Percentiles rank a stretch among this genome's conserved stretches.
Evolutionary conservation across 2,888 invertebrate genomes (phyloP).

Genomic region (Caenorhabditis doughertyi): DNA sequence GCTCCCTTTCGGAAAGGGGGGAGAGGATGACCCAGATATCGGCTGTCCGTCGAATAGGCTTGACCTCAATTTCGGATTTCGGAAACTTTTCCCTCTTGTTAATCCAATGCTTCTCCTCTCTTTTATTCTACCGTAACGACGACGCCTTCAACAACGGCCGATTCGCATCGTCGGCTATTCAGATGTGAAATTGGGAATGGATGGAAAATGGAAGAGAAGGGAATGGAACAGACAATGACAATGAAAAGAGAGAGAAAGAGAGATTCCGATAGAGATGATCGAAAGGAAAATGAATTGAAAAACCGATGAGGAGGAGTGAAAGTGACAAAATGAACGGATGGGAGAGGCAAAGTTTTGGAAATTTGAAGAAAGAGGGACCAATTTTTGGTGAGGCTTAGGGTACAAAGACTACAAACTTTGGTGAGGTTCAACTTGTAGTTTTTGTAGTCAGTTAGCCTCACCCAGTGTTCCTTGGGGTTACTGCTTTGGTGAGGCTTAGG

Average conservation of each 20-base stretch:
- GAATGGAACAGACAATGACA: not conserved
- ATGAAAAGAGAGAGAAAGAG: not conserved
- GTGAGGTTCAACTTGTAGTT: too few species aligned
- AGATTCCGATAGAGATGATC: slow-evolving; percentile 7
- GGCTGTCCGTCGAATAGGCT: too few species aligned
- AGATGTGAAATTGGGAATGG: not conserved
- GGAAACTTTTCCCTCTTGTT: not conserved
- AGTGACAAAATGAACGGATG: slow-evolving; percentile 43
- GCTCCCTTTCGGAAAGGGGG: too few species aligned
- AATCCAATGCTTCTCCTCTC: slow-evolving; percentile 1
- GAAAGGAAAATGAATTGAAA: not conserved
- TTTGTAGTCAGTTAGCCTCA: too few species aligned
- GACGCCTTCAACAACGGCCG: too few species aligned
- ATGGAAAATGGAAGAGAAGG: slow-evolving; percentile 11
- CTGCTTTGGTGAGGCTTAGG: too few species aligned
- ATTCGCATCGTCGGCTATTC: slow-evolving; percentile 50
- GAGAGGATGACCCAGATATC: too few species aligned
- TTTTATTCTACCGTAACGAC: not conserved
- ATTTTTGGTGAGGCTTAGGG: too few species aligned
- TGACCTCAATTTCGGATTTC: too few species aligned
- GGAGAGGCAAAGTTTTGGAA: slow-evolving; percentile 13
- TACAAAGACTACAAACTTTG: too few species aligned
- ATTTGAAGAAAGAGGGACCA: not conserved
- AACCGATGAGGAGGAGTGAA: slow-evolving; percentile 26
- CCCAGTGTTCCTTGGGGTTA: too few species aligned